phyloP scores from a whole-genome alignment of 2,797 vertebrate species.

The Phylloscopus collybita region DNA sequence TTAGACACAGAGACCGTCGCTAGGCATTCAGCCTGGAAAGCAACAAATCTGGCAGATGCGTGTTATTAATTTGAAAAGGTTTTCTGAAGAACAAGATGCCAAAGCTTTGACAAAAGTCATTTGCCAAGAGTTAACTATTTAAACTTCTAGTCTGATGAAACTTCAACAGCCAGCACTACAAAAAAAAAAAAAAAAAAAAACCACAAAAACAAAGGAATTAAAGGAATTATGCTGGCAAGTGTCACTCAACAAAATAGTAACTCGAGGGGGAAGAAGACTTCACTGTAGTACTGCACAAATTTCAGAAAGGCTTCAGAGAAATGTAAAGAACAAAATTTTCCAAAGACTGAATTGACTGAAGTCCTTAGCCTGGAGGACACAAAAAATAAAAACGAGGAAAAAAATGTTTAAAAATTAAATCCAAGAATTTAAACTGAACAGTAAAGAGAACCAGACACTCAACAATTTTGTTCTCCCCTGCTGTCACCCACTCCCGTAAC shows the following conservation, averaged over 20 bases:
- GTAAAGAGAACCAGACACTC: not conserved
- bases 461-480: not conserved
- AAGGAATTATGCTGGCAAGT: not conserved
- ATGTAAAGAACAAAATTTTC: not conserved
- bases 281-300: not conserved
- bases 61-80: conserved; percentile 61
- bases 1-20: conserved; percentile 9
- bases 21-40: conserved; percentile 42
- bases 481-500: not conserved
- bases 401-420: not conserved
- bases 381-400: not conserved
- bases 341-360: not conserved
- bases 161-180: not conserved
- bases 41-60: conserved; percentile 28
- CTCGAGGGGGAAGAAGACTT: not conserved
- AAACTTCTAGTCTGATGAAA: not conserved
- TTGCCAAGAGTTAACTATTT: conserved; percentile 35
- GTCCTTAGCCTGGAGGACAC: not conserved
- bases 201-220: conserved; percentile 1
- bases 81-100: conserved; percentile 50
- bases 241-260: not conserved
- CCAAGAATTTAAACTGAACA: not conserved
- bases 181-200: not conserved
- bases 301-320: not conserved
- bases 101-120: conserved; percentile 50